Evolutionary conservation across 1,140 invertebrate species (phyloP), one percentile per base, ranked within the genome.

Genomic region (Eufriesea mexicana): DNA sequence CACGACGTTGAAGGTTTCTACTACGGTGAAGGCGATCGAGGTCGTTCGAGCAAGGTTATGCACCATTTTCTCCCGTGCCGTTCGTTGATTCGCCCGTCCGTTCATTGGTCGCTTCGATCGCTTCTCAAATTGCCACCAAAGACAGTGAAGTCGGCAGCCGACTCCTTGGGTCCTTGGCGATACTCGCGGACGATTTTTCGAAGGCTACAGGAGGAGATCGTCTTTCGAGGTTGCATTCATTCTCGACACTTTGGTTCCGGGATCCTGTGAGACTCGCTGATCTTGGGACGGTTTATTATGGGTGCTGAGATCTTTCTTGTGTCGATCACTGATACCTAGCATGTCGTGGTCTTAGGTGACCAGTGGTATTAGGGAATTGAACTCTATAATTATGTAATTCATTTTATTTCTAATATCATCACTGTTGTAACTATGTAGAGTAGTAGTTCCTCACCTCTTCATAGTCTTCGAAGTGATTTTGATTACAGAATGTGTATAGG

Each of bases 11-110:
- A 91, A 91, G 91, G 91, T 91, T 91, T 89, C 83, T 87, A 83
- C 87, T 35, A 83, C 87, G 86, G 91, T 90, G 92, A 93, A 93
- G 92, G 92, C 92, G 91, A 93, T 92, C 92, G 92, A 93, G 92
- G 92, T 90, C 91, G 91, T 89, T 84, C 84, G 89, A 86, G 89
- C 93, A 93, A 93, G 93, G 93, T 93, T 93, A 73, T 86, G 92
- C 87, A 92, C 91, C 91, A 92, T 93, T 93, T 93, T 93, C 92
- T 91, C 90, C 78, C 74, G 59, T 74, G 82, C 42, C 55, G 75
- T 73, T 74, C 79, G 70, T 83, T 25, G 81, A 68, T 57, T 77
- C 55, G 66, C 61, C 35, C 45, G 55, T 20, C 14, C 79, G 61
- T 49, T 8, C 49, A 51, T 76, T 25, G 20, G 16, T 45, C 49